Percentiles rank a stretch among this genome's conserved stretches.
Evolutionary conservation across 1,140 invertebrate species (phyloP).

Genomic region (Drosophila santomea): DNA sequence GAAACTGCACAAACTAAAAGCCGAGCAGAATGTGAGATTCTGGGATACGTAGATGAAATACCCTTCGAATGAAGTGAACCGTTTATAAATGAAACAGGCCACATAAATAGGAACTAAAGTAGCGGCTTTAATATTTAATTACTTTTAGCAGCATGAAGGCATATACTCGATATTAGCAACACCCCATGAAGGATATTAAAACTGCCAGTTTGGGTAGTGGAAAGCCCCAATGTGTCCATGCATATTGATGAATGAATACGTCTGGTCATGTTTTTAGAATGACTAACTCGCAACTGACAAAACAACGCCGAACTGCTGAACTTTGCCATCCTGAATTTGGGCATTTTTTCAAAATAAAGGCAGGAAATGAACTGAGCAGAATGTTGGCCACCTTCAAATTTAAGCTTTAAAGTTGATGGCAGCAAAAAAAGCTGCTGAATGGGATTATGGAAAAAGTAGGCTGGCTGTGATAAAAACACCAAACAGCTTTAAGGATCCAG

Average conservation of each 20-base stretch:
- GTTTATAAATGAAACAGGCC: too few species aligned
- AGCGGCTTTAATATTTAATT: too few species aligned
- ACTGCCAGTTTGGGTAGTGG: background rate
- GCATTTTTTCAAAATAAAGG: background rate
- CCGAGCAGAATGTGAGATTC: background rate
- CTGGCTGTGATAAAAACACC: background rate
- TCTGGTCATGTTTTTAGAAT: background rate
- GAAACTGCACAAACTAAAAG: conserved; percentile 14
- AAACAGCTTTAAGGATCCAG: too few species aligned
- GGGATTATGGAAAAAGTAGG: background rate
- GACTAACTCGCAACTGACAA: conserved; percentile 1
- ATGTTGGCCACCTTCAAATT: background rate
- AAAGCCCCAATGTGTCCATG: background rate
- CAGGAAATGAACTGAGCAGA: background rate
- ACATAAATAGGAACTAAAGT: background rate
- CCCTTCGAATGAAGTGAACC: background rate
- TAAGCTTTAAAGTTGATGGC: background rate
- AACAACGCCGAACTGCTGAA: background rate
- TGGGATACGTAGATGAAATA: conserved; percentile 4
- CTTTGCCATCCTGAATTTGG: background rate
- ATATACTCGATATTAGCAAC: too few species aligned
- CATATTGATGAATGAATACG: conserved; percentile 10
- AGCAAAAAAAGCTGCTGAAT: background rate
- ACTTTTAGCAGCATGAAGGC: too few species aligned
- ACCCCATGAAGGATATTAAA: conserved; percentile 1